These are phyloP conservation scores for Nyctereutes procyonoides DNA, from an alignment of 2,113 vertebrate genomes.

Conservation along the genomic window DNA sequence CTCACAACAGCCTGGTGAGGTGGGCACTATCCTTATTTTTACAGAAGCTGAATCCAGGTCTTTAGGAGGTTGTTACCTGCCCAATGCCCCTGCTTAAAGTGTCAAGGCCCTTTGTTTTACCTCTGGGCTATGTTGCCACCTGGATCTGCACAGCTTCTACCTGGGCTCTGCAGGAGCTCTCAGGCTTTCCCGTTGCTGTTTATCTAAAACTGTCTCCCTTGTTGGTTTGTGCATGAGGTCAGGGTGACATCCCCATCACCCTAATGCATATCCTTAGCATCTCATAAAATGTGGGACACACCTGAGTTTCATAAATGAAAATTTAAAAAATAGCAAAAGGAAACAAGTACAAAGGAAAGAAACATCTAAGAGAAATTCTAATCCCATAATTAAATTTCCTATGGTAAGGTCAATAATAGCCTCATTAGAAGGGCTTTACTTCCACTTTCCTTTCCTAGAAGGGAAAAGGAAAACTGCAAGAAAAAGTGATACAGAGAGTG, in stretches of 20 bases:
- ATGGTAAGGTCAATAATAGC: neutral
- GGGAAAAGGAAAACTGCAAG: neutral
- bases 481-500: neutral
- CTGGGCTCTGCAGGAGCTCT: neutral
- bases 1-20: neutral
- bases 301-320: neutral
- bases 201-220: neutral
- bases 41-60: neutral
- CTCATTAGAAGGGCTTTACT: neutral
- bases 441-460: neutral
- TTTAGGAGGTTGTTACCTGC: neutral
- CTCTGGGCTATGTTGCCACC: neutral
- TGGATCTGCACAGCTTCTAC: rapidly evolving
- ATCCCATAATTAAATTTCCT: neutral
- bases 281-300: neutral
- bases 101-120: neutral
- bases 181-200: rapidly evolving
- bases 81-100: neutral
- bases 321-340: neutral
- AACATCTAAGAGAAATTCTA: neutral
- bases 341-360: neutral
- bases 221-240: neutral
- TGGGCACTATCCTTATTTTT: neutral
- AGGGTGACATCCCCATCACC: neutral
- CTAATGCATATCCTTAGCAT: neutral